Percentiles rank a stretch among this genome's conserved stretches.
Evolutionary conservation across 2,797 vertebrate genomes (phyloP).

Genomic region (Halcyon smyrnensis): DNA sequence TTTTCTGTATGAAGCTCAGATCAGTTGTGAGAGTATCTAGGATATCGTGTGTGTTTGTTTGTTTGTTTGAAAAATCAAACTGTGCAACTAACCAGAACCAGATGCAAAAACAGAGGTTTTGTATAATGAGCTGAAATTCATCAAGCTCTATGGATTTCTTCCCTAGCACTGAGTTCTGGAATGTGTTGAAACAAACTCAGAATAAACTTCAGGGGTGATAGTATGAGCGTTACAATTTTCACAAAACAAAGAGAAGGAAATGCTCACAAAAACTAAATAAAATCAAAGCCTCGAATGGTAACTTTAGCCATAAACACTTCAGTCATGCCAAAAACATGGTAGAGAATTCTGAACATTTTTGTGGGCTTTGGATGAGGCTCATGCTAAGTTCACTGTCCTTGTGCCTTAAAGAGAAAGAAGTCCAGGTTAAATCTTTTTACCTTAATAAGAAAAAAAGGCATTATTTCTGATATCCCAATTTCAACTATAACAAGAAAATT

Average conservation of each 20-base stretch:
- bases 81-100: not conserved
- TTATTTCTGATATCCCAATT: not conserved
- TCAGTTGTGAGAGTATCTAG: not conserved
- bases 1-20: not conserved
- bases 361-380: not conserved
- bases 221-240: not conserved
- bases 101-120: constrained; percentile 9
- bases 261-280: not conserved
- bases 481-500: not conserved
- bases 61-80: not conserved
- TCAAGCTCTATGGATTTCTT: not conserved
- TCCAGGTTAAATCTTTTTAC: not conserved
- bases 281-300: not conserved
- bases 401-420: not conserved
- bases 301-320: not conserved
- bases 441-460: not conserved
- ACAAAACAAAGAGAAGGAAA: not conserved
- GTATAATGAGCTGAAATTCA: not conserved
- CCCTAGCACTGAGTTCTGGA: not conserved
- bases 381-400: not conserved
- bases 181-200: not conserved
- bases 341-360: not conserved
- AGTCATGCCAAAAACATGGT: not conserved
- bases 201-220: not conserved
- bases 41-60: constrained; percentile 9